Percentiles rank a stretch among this genome's conserved stretches.
Conservation (phyloP, 2,888 invertebrate species). For the Eilema depressum region DNA sequence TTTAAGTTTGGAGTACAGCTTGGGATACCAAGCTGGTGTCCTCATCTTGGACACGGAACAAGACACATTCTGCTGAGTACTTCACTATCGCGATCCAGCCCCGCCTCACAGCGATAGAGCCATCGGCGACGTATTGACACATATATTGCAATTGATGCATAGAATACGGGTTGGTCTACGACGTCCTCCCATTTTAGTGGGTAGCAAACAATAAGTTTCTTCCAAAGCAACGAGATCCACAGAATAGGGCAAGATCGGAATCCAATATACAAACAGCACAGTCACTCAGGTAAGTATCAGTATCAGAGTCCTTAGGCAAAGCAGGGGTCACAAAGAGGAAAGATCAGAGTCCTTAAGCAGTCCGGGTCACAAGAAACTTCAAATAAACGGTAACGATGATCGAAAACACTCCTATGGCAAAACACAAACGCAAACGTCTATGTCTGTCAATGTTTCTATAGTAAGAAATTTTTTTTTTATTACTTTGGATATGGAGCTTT, state of each 20-base stretch:
- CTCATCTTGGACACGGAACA: too few relatives aligned
- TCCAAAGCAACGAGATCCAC: neutral
- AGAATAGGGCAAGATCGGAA: neutral
- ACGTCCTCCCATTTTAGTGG: neutral
- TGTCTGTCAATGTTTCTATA: neutral
- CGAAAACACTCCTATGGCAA: neutral
- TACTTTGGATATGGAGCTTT: neutral
- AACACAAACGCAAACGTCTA: neutral
- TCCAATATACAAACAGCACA: neutral
- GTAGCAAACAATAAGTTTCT: too few relatives aligned
- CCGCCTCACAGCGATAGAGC: too few relatives aligned
- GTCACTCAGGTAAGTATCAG: conserved; percentile 3
- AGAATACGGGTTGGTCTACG: neutral
- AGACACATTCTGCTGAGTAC: too few relatives aligned
- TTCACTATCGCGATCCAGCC: too few relatives aligned
- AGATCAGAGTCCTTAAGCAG: too few relatives aligned
- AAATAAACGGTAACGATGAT: neutral
- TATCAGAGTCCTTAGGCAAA: neutral
- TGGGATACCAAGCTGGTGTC: too few relatives aligned
- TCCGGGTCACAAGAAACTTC: neutral
- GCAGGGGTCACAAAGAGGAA: neutral
- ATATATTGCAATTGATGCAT: conserved; percentile 6
- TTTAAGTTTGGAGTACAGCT: too few relatives aligned
- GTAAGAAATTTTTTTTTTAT: too few relatives aligned
- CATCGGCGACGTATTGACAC: neutral